Conservation (phyloP, 2,797 vertebrate genomes). For the Carcharodon carcharias region DNA sequence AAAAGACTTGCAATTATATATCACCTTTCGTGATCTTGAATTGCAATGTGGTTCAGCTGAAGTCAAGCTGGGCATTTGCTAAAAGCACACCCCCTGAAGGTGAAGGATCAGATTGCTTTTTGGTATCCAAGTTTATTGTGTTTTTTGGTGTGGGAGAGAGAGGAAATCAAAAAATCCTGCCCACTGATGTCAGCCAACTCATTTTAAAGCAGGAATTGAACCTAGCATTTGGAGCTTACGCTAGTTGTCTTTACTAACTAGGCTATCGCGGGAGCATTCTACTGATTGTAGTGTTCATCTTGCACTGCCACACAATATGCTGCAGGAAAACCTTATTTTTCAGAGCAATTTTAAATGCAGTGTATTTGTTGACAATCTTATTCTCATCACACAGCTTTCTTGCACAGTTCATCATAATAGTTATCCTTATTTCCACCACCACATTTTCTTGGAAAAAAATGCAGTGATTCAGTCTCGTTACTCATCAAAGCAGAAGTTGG, state of each 20-base stretch:
- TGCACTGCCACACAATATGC: neutral
- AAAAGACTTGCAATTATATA: neutral
- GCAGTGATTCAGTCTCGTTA: neutral
- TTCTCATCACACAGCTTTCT: neutral
- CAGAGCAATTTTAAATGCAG: neutral
- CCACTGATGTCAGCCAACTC: neutral
- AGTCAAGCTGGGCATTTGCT: neutral
- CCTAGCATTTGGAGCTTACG: neutral
- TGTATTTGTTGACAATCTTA: neutral
- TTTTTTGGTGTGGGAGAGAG: too few species aligned
- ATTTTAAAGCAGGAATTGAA: neutral
- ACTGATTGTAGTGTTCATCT: neutral
- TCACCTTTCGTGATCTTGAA: neutral
- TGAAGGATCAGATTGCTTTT: neutral
- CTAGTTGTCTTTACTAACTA: neutral
- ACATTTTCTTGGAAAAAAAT: neutral
- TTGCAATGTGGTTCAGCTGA: neutral
- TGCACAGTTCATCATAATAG: neutral
- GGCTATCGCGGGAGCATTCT: neutral
- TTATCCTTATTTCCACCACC: neutral
- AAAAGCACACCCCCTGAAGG: neutral
- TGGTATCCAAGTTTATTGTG: neutral
- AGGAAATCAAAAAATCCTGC: neutral
- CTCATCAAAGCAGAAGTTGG: neutral
- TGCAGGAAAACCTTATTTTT: neutral